phyloP scores from a whole-genome alignment of 2,113 vertebrate species.

The Mesembrinibis cayennensis region DNA sequence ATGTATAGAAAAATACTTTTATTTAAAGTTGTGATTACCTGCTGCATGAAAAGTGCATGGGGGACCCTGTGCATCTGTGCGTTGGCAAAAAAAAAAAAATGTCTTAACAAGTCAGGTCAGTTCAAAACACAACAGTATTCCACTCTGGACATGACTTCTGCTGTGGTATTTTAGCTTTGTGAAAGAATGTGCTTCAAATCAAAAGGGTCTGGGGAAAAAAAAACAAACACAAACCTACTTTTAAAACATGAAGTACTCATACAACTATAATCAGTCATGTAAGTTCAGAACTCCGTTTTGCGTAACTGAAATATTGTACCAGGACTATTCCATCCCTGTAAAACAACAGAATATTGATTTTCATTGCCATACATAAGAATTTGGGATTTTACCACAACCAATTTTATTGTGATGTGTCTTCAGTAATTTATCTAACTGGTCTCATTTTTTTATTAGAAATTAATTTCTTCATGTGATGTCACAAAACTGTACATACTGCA shows the following conservation, averaged over 20 bases:
- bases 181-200: slow-evolving; percentile 79
- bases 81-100: slow-evolving; percentile 67
- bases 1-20: slow-evolving; percentile 83
- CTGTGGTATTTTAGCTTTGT: slow-evolving; percentile 78
- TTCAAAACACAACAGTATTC: slow-evolving; percentile 77
- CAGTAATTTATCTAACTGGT: slow-evolving; percentile 74
- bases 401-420: slow-evolving; percentile 75
- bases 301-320: slow-evolving; percentile 49
- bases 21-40: slow-evolving; percentile 85
- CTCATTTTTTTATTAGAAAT: slow-evolving; percentile 76
- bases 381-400: slow-evolving; percentile 71
- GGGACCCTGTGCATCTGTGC: slow-evolving; percentile 82
- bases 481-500: slow-evolving; percentile 82
- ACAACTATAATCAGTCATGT: slow-evolving; percentile 57
- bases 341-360: slow-evolving; percentile 57
- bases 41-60: slow-evolving; percentile 85
- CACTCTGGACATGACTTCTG: slow-evolving; percentile 77
- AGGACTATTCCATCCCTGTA: slow-evolving; percentile 58
- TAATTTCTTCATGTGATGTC: slow-evolving; percentile 81
- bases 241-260: slow-evolving; percentile 63
- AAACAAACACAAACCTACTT: slow-evolving; percentile 49
- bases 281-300: slow-evolving; percentile 70
- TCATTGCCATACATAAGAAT: slow-evolving; percentile 70
- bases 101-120: slow-evolving; percentile 79
- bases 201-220: slow-evolving; percentile 69